Base-by-base conservation (phyloP, 2,888 invertebrate genomes). In the Urechis unicinctus region DNA sequence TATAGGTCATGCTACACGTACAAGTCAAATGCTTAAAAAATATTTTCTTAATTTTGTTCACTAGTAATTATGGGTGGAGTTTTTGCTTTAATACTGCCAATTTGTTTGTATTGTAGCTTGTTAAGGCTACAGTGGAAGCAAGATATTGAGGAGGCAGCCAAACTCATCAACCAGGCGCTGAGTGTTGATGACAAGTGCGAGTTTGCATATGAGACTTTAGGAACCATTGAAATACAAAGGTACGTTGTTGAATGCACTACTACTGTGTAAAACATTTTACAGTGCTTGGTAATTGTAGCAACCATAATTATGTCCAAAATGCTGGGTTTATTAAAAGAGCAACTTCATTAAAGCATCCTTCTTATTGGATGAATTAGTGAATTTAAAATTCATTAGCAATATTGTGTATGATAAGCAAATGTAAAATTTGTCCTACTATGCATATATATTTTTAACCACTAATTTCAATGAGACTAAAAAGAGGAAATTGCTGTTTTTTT, bases 161-260 rank as follows among this genome's bases (percentile, higher is more conserved):
- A 85, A 63, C 81, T 88, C 58, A 88, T 95, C 69, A 85, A 86
- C 61, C 84, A 87, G 76, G 91, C 91, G 1, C 85, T 95, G 63
- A 85, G 87, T 22, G 56, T 91, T 68, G 96, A 96, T 80, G 86
- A 88, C 51, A 89, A 89, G 77, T 95, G 93, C 81, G 90, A 91
- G 79, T 88, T 93, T 81, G 95, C 91, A 6, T 94, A 90, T 78
- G 96, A 96, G 81, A 93, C 94, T 46, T 82, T 95, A 60, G 95
- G 91, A 66, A 91, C 93, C 28, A 88, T 96, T 63, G 92, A 94
- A 84, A 91, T 95, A 62, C 95, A 95, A 81, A 83, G 88, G 90
- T 85, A 81, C 81, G 79, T 57, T 44, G 41, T 36, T 36, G 9
- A 36, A 13, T 13, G 9, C 9, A 9, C 13, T 36, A 9, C 13